These are phyloP conservation scores for Syngnathus rostellatus DNA, from an alignment of 2,797 vertebrate species.

Conservation along the genomic window DNA sequence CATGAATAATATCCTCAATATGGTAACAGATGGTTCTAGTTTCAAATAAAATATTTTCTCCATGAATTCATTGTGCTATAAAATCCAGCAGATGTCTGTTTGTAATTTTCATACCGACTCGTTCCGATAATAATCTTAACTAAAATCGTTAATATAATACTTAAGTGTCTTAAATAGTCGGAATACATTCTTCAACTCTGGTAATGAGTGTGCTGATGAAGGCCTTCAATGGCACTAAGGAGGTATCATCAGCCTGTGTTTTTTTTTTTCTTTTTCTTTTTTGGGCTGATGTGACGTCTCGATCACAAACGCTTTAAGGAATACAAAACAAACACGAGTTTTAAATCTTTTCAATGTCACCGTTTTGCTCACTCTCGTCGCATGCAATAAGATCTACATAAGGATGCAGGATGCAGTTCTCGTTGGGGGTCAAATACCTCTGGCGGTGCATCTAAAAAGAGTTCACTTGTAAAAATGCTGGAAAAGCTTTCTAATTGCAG, in stretches of 20 bases:
- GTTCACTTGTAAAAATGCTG: conserved; percentile 50
- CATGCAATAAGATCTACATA: conserved; percentile 66
- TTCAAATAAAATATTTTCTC: not conserved
- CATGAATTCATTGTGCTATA: conserved; percentile 16
- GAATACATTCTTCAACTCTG: conserved; percentile 50
- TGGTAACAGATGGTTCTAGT: conserved; percentile 17
- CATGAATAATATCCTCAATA: conserved; percentile 39
- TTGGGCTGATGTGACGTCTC: conserved; percentile 37
- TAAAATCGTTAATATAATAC: conserved; percentile 57
- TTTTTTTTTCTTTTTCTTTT: conserved; percentile 29
- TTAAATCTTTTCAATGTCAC: conserved; percentile 33
- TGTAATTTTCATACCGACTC: conserved; percentile 48
- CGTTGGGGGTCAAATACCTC: conserved; percentile 40
- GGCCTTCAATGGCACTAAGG: conserved; percentile 56
- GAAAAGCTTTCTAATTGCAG: conserved; percentile 43
- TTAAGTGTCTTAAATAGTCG: conserved; percentile 37
- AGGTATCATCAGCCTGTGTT: conserved; percentile 44
- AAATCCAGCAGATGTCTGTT: conserved; percentile 31
- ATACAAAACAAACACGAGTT: conserved; percentile 59
- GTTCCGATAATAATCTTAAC: conserved; percentile 55
- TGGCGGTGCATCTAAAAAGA: conserved; percentile 41
- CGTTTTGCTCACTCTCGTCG: conserved; percentile 38
- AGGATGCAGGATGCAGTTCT: conserved; percentile 63
- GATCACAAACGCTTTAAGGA: conserved; percentile 60
- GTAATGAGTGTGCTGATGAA: conserved; percentile 56